Evolutionary conservation across 2,888 invertebrate species (phyloP), one percentile per base, ranked within the genome.

Genomic region (Eupelmus urozonus): DNA sequence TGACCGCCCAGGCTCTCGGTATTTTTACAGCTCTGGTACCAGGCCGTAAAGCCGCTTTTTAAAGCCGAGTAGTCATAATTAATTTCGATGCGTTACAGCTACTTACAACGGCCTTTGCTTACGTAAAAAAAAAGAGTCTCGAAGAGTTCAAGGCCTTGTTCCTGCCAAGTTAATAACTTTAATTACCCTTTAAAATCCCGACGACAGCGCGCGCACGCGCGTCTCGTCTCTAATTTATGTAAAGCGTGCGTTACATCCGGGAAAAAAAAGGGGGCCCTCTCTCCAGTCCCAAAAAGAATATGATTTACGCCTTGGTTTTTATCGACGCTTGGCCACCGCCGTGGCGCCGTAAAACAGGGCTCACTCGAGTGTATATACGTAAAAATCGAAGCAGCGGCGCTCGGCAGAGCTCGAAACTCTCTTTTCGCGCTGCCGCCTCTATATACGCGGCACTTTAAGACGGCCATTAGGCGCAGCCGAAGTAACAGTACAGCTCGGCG

Each of bases 401-500:
- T n/a, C n/a, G n/a, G n/a, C n/a, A n/a, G n/a, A 49, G 49, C 49
- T 49, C 16, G 3, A 49, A 49, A 49, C 34, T 5, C 34, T 5
- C 3, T 34, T 25, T 23, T 16, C 29, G 57, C 11, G 18, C 18
- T n/a, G 42, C 65, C 73, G 40, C 45, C 25, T 62, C 42, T 62
- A 85, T 84, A 88, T 88, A 88, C 83, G 86, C 84, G 85, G 85
- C 85, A 87, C 86, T 88, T 88, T 85, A 85, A 82, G 82, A 82
- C 29, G 81, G 82, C 85, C 84, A 85, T 88, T 88, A 88, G 85
- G 20, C 1, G 40, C 11, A 53, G 18, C 51, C 25, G 49, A 85
- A 87, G 86, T 84, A 85, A 86, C 85, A 85, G 83, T 86, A 85
- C 82, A 80, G 81, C 81, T 11, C 23, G 5, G 69, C 69, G 53